Evolutionary conservation across 2,797 vertebrate genomes (phyloP), one percentile per base, ranked within the genome.

Genomic region (Myripristis jacobus): DNA sequence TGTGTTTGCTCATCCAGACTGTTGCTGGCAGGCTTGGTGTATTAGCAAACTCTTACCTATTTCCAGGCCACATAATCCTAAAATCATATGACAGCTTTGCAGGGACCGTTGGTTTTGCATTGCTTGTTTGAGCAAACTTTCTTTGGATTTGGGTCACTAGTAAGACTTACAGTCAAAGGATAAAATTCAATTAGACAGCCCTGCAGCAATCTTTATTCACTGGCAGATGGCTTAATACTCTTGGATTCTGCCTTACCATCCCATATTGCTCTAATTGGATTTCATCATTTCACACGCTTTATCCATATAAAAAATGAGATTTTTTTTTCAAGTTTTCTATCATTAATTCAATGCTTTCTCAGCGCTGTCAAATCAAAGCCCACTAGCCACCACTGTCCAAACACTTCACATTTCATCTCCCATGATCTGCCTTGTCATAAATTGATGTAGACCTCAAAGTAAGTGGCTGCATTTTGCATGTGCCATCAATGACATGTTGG

Each of bases 171-270:
- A 85, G 78, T 84, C 71, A 68, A 67, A 78, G 77, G 84, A 86
- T 88, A 77, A 77, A 82, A 92, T 91, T 90, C 84, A 89, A 88
- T 91, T 83, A 88, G 84, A 90, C 85, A 90, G 83, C 83, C 89
- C 84, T 48, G 75, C 78, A 89, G 88, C 86, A 65, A 66, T 85
- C 81, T 77, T 73, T 81, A 75, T 75, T 88, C 82, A 69, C 80
- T 84, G 83, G 75, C 89, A 90, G 89, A 88, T 87, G 87, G 88
- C 79, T 90, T 86, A 83, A 91, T 84, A 72, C 70, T 78, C 80
- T 70, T 75, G 69, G 81, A 84, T 85, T 66, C 77, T 70, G 70
- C 73, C 67, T 83, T 43, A 24, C 15, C 83, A 77, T 83, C 80
- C 69, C 76, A 84, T 87, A 84, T 88, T 87, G 83, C 81, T 87